phyloP scores from a whole-genome alignment of 2,797 vertebrate species.

The Odontamblyopus lacepedii region DNA sequence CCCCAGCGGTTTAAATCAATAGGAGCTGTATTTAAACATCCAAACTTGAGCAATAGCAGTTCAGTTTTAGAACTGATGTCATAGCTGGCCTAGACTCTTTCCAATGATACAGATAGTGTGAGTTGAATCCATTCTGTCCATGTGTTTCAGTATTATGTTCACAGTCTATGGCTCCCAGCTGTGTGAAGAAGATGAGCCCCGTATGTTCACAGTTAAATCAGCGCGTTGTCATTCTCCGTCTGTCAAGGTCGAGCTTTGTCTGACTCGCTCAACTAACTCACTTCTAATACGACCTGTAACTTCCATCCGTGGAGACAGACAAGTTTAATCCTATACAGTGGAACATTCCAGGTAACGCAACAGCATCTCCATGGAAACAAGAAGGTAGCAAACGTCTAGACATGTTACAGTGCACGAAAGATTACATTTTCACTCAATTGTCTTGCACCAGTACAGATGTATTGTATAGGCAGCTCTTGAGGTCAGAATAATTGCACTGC shows the following conservation, averaged over 20 bases:
- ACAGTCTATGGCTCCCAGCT: neutral
- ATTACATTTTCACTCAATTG: neutral
- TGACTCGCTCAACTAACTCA: neutral
- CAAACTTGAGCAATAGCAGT: neutral
- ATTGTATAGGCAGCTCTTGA: no score
- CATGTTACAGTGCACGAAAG: neutral
- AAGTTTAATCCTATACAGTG: neutral
- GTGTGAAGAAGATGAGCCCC: neutral
- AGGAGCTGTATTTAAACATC: neutral
- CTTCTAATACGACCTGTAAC: neutral
- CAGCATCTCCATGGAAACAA: neutral
- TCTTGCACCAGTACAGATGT: no score
- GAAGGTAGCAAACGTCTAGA: neutral
- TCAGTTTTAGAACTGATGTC: neutral
- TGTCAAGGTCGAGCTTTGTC: slow-evolving; percentile 6
- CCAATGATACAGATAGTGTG: neutral
- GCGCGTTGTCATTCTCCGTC: neutral
- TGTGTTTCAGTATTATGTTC: neutral
- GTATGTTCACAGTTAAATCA: slow-evolving; percentile 3
- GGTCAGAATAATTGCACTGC: no score
- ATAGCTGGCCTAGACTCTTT: neutral
- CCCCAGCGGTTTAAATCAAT: slow-evolving; percentile 2
- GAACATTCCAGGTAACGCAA: neutral
- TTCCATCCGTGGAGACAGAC: neutral
- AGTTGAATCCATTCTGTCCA: neutral